phyloP scores from a whole-genome alignment of 2,113 vertebrate genomes.

The Passer montanus region DNA sequence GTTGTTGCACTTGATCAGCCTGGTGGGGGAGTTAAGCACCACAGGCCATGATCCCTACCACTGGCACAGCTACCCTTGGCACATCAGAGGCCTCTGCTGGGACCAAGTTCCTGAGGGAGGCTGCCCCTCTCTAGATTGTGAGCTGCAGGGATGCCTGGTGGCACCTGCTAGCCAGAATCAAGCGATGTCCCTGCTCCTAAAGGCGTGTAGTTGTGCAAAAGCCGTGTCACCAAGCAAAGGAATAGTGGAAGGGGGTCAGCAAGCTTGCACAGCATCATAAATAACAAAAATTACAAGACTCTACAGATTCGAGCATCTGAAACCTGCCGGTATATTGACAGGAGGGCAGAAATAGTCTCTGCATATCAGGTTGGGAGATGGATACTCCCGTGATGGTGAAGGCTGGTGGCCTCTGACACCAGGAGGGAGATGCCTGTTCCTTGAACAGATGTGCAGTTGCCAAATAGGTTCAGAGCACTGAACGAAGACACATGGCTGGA shows the following conservation, averaged over 20 bases:
- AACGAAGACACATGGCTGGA: not conserved
- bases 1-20: not conserved
- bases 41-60: not conserved
- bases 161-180: not conserved
- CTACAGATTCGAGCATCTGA: not conserved
- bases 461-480: not conserved
- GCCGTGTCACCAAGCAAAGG: not conserved
- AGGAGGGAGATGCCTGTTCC: not conserved
- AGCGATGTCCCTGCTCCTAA: not conserved
- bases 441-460: not conserved
- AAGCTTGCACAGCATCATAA: not conserved
- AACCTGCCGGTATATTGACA: not conserved
- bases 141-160: not conserved
- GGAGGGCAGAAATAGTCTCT: not conserved
- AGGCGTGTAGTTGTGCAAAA: not conserved
- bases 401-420: not conserved
- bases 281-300: not conserved
- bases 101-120: not conserved
- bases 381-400: accelerated
- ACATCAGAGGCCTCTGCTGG: not conserved
- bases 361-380: not conserved
- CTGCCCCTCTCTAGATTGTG: not conserved
- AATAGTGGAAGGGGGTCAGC: not conserved
- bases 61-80: not conserved
- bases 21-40: not conserved